Percentiles rank a stretch among this genome's conserved stretches.
Evolutionary conservation across 2,797 vertebrate genomes (phyloP).

Genomic region (Labroides dimidiatus): DNA sequence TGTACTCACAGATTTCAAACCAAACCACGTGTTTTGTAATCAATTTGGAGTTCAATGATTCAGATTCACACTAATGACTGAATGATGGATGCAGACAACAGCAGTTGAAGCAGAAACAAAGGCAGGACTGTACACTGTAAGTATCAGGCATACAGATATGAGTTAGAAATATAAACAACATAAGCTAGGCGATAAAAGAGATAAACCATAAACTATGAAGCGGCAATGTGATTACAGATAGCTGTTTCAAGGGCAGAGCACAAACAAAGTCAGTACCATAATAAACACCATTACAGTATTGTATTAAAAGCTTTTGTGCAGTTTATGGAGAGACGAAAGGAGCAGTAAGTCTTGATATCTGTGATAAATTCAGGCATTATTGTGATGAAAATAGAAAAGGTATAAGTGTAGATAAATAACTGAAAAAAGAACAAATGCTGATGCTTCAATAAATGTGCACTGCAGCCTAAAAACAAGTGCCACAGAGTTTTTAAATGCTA

Average conservation of each 20-base stretch:
- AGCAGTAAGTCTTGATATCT: too few species aligned
- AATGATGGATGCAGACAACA: slow-evolving; percentile 2
- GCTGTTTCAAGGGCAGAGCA: neutral
- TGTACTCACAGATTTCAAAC: slow-evolving; percentile 23
- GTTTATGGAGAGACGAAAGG: too few species aligned
- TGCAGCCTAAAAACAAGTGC: too few species aligned
- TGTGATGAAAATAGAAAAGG: too few species aligned
- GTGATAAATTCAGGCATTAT: too few species aligned
- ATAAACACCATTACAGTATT: too few species aligned
- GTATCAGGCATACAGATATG: slow-evolving; percentile 40
- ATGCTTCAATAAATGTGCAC: too few species aligned
- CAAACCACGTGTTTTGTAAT: slow-evolving; percentile 1
- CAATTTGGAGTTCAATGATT: slow-evolving; percentile 13
- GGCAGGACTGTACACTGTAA: slow-evolving; percentile 8
- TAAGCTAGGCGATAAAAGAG: neutral
- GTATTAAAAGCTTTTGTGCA: too few species aligned
- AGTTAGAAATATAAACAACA: slow-evolving; percentile 4
- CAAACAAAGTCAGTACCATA: neutral
- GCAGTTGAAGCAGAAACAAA: slow-evolving; percentile 14
- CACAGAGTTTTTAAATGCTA: too few species aligned
- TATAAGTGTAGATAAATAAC: too few species aligned
- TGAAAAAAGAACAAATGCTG: too few species aligned
- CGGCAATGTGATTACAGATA: neutral
- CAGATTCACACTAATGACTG: slow-evolving; percentile 24
- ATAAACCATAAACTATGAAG: neutral